These are phyloP conservation scores for Lycocorax pyrrhopterus DNA, from an alignment of 2,113 vertebrate genomes.

Conservation along the genomic window DNA sequence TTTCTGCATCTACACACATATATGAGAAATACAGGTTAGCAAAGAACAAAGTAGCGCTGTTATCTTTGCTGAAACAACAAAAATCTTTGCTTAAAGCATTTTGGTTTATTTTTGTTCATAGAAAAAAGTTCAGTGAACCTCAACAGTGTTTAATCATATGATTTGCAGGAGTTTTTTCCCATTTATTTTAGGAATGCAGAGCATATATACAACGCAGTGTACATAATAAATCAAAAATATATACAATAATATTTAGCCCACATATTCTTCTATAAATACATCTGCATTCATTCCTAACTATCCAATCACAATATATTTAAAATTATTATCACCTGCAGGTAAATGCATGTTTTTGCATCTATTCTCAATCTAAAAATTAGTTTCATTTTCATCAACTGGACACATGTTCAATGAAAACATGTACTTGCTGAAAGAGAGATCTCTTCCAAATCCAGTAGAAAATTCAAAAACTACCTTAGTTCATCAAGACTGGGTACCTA, in stretches of 20 bases:
- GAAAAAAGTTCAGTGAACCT: not conserved
- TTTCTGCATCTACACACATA: not conserved
- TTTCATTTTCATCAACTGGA: not conserved
- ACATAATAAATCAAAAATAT: not conserved
- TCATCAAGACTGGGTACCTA: not conserved
- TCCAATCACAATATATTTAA: not conserved
- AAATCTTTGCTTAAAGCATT: not conserved
- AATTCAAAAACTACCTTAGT: not conserved
- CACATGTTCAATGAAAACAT: not conserved
- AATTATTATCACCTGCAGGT: not conserved
- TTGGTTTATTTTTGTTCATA: not conserved
- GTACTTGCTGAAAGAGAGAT: not conserved
- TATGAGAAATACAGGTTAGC: not conserved
- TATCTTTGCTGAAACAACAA: not conserved
- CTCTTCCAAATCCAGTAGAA: not conserved
- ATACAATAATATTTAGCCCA: not conserved
- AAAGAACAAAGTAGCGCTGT: fast-evolving
- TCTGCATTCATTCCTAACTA: not conserved
- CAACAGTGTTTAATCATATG: not conserved
- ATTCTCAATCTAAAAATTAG: not conserved
- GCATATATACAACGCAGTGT: not conserved
- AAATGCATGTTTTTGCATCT: not conserved
- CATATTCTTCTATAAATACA: not conserved
- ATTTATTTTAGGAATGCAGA: not conserved
- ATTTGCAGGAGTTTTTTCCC: not conserved